Evolutionary conservation across 2,888 invertebrate genomes (phyloP).

Genomic region (Pasiphila rectangulata): DNA sequence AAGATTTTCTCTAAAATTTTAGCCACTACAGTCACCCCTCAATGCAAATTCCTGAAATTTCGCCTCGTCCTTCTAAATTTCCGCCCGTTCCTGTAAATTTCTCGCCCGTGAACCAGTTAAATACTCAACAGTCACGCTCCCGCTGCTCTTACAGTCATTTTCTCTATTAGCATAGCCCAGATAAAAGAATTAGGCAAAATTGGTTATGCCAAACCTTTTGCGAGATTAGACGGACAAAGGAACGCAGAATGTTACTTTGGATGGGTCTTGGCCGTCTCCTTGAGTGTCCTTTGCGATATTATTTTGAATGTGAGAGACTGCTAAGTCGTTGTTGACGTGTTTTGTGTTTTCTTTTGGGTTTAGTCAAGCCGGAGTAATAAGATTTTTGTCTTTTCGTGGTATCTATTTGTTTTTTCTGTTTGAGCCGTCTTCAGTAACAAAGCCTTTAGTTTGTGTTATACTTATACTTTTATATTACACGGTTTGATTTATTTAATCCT

Average conservation of each 20-base stretch:
- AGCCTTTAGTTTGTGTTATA: too few relatives aligned
- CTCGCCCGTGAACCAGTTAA: constrained; percentile 22
- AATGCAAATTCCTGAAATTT: constrained; percentile 23
- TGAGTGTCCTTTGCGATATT: constrained; percentile 6
- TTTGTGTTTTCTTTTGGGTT: not conserved
- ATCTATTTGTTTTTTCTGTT: too few relatives aligned
- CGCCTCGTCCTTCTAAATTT: constrained; percentile 19
- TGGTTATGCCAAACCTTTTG: constrained; percentile 46
- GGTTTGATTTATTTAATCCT: too few relatives aligned
- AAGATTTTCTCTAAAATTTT: constrained; percentile 1
- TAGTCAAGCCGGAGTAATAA: not conserved
- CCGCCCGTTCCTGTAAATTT: constrained; percentile 7
- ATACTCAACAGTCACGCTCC: constrained; percentile 27
- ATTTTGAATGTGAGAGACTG: constrained; percentile 3
- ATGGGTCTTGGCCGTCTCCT: constrained; percentile 8
- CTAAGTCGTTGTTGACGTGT: not conserved
- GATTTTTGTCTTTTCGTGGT: too few relatives aligned
- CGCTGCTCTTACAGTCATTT: constrained; percentile 29
- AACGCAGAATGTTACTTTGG: constrained; percentile 8
- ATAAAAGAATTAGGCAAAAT: constrained; percentile 57
- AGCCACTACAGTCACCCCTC: constrained; percentile 6
- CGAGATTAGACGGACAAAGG: constrained; percentile 42
- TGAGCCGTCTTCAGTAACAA: too few relatives aligned
- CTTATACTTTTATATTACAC: too few relatives aligned
- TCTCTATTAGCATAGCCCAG: constrained; percentile 38